phyloP scores from a whole-genome alignment of 2,797 vertebrate genomes.

The Poeciliopsis infans region DNA sequence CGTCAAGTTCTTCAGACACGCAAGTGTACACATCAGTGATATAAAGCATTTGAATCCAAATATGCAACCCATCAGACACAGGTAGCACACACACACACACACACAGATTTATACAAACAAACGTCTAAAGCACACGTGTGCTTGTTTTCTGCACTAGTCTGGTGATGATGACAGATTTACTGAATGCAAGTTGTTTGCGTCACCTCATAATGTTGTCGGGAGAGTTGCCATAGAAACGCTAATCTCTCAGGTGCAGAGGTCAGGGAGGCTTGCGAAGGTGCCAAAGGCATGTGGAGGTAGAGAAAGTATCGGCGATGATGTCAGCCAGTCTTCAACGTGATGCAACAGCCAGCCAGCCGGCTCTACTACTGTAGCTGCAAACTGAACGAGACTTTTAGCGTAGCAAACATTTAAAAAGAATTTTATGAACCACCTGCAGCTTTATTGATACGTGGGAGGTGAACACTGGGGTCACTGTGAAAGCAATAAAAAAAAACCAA shows the following conservation, averaged over 20 bases:
- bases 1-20: conserved; percentile 76
- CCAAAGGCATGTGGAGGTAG: conserved; percentile 46
- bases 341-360: conserved; percentile 46
- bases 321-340: conserved; percentile 47
- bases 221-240: conserved; percentile 38
- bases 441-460: conserved; percentile 53
- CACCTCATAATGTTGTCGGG: background rate
- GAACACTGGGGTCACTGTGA: conserved; percentile 44
- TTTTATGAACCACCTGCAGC: conserved; percentile 37
- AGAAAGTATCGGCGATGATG: conserved; percentile 14
- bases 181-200: background rate
- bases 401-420: conserved; percentile 29
- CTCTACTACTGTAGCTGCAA: conserved; percentile 23
- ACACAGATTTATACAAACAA: conserved; percentile 16
- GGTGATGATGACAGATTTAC: conserved; percentile 12
- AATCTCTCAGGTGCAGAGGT: conserved; percentile 68
- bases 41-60: background rate
- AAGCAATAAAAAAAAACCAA: conserved; percentile 52
- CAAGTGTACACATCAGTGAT: conserved; percentile 64
- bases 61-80: conserved; percentile 9
- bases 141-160: conserved; percentile 36
- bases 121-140: background rate
- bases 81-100: background rate
- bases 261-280: conserved; percentile 14
- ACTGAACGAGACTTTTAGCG: conserved; percentile 1